Evolutionary conservation across 2,888 invertebrate species (phyloP).

Genomic region (Orgyia antiqua): DNA sequence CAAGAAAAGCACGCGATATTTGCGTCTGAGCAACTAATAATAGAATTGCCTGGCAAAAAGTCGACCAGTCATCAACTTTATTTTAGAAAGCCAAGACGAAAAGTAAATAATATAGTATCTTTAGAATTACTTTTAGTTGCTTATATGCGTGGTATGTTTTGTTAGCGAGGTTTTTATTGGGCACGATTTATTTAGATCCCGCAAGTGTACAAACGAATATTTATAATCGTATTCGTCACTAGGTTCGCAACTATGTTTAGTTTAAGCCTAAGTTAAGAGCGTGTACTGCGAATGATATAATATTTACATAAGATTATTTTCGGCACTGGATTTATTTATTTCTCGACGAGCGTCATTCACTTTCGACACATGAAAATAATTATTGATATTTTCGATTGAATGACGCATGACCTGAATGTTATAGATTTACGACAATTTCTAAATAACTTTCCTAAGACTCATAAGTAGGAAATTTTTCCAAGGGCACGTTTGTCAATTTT

Average conservation of each 20-base stretch:
- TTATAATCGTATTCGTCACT: conserved; percentile 68
- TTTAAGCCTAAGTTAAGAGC: conserved; percentile 61
- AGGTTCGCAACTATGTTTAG: conserved; percentile 56
- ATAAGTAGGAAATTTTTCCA: too few relatives aligned
- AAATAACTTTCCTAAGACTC: conserved; percentile 15
- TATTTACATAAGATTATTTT: conserved; percentile 70
- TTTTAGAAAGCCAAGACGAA: conserved; percentile 62
- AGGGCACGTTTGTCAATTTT: too few relatives aligned
- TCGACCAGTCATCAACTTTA: conserved; percentile 65
- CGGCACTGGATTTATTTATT: conserved; percentile 55
- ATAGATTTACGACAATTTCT: conserved; percentile 39
- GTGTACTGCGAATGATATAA: conserved; percentile 48
- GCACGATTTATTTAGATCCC: conserved; percentile 48
- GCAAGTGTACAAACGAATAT: conserved; percentile 51
- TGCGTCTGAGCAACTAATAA: conserved; percentile 67
- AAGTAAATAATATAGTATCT: conserved; percentile 69
- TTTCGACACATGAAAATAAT: conserved; percentile 65
- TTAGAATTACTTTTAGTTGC: conserved; percentile 47
- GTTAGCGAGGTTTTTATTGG: conserved; percentile 47
- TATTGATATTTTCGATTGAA: conserved; percentile 52
- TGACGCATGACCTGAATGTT: conserved; percentile 66
- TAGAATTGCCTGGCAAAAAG: conserved; percentile 68
- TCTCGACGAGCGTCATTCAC: conserved; percentile 54
- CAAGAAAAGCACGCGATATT: conserved; percentile 66
- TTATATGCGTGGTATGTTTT: conserved; percentile 52